Conservation (phyloP, 2,113 vertebrate species). For the Dipodomys ordii region DNA sequence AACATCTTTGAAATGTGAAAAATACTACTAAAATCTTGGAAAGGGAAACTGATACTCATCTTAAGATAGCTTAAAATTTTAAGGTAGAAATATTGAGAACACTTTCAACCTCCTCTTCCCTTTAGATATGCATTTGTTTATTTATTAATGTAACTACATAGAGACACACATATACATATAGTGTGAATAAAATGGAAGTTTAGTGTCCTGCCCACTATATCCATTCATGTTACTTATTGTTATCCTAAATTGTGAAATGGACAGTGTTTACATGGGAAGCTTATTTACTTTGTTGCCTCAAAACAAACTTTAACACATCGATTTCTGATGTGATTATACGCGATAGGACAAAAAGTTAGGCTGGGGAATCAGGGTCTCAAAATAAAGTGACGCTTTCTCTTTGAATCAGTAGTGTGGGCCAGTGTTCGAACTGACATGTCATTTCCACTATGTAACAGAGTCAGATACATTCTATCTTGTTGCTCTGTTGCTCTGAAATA, state of each 20-base stretch:
- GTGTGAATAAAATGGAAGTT: not conserved
- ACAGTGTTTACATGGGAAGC: not conserved
- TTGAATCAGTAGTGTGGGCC: not conserved
- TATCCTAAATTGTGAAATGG: not conserved
- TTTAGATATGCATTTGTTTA: too few relatives aligned
- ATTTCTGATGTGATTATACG: not conserved
- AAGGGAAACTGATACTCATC: not conserved
- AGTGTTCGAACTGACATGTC: not conserved
- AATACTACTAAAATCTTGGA: not conserved
- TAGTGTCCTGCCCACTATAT: not conserved
- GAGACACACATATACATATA: not conserved
- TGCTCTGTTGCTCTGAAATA: not conserved
- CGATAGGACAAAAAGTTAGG: not conserved
- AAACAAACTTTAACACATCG: not conserved
- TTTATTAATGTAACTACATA: not conserved
- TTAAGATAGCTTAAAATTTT: not conserved
- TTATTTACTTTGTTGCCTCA: not conserved
- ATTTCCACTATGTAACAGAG: not conserved
- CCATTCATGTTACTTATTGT: not conserved
- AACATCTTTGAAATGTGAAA: constrained; percentile 41
- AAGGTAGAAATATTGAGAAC: not conserved
- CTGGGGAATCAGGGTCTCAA: too few relatives aligned
- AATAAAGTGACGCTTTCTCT: not conserved
- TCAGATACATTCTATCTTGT: not conserved
- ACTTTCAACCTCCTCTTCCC: too few relatives aligned